A percentile compares a stretch with the other conserved stretches of the same genome.
These are phyloP conservation scores for Sarcophilus harrisii DNA, from an alignment of 2,797 vertebrate species.

Conservation along the genomic window DNA sequence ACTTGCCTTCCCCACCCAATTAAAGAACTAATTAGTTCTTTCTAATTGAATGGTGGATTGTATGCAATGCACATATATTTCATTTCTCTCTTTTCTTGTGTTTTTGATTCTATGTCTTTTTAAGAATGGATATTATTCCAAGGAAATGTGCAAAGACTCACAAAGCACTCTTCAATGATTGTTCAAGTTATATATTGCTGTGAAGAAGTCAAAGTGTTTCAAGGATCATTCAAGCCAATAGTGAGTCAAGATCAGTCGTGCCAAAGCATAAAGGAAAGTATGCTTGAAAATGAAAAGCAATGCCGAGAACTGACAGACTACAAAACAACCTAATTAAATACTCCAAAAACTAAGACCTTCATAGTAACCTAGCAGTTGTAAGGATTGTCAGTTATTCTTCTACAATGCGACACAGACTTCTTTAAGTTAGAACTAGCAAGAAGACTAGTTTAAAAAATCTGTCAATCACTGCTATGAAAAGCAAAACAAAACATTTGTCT, in stretches of 20 bases:
- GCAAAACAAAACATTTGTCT: neutral
- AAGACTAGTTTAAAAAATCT: neutral
- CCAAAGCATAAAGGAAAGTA: neutral
- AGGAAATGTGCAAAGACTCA: neutral
- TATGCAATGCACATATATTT: neutral
- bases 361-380: neutral
- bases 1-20: neutral
- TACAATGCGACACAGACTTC: neutral
- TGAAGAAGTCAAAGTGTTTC: neutral
- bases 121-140: neutral
- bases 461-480: neutral
- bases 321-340: neutral
- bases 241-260: neutral
- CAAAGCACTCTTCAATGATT: neutral
- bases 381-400: neutral
- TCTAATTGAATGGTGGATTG: neutral
- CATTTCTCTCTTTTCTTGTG: neutral
- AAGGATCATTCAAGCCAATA: neutral
- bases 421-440: neutral
- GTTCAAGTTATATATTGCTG: neutral
- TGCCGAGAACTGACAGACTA: neutral
- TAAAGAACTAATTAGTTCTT: neutral
- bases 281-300: neutral
- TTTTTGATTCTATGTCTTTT: neutral
- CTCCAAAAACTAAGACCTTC: neutral